A percentile compares a stretch with the other conserved stretches of the same genome.
Evolutionary conservation across 2,888 invertebrate genomes (phyloP).

Genomic region (Callyntrura sp.): DNA sequence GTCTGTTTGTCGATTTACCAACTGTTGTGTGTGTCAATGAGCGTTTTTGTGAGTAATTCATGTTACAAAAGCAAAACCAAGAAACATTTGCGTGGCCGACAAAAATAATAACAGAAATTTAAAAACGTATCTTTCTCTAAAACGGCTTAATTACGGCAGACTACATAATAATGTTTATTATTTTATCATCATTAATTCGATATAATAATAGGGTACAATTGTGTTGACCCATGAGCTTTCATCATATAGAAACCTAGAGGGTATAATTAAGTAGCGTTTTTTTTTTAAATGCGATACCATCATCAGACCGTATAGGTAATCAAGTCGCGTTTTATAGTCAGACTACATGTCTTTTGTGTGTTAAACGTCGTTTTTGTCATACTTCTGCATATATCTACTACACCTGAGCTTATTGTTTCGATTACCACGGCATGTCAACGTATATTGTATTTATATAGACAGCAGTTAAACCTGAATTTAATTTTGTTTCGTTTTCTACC

Average conservation of each 20-base stretch:
- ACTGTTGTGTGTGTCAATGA: neutral
- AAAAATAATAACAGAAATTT: conserved; percentile 52
- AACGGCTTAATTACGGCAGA: conserved; percentile 64
- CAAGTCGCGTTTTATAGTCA: neutral
- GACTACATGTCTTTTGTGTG: neutral
- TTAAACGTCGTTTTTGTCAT: neutral
- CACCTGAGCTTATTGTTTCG: no score
- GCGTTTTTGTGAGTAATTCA: neutral
- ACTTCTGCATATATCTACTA: no score
- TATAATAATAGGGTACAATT: conserved; percentile 71
- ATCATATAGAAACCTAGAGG: conserved; percentile 50
- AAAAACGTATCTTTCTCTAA: conserved; percentile 57
- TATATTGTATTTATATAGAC: neutral
- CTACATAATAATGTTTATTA: conserved; percentile 60
- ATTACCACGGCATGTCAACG: no score
- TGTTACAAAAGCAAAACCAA: neutral
- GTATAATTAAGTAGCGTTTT: conserved; percentile 68
- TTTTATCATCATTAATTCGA: conserved; percentile 77
- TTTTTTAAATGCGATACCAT: conserved; percentile 63
- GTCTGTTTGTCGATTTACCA: neutral
- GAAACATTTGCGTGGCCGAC: neutral
- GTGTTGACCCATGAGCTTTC: conserved; percentile 72
- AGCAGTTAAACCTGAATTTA: neutral
- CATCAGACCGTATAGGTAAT: neutral
- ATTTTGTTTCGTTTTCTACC: neutral